Evolutionary conservation across 2,113 vertebrate species (phyloP).

Genomic region (Osmerus eperlanus): DNA sequence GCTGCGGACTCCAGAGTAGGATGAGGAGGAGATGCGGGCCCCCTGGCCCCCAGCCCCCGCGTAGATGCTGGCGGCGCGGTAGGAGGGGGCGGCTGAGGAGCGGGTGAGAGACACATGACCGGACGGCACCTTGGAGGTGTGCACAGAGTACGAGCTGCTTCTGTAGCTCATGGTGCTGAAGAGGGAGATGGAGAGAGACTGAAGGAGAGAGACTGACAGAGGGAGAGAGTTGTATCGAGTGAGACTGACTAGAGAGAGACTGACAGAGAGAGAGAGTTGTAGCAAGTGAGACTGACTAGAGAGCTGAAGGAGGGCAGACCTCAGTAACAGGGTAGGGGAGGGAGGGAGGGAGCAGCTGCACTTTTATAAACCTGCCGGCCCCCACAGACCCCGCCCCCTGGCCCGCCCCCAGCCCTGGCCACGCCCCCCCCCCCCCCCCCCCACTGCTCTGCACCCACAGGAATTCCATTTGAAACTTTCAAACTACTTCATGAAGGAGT

Average conservation of each 20-base stretch:
- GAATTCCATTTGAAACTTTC: slow-evolving; percentile 34
- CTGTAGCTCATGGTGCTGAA: too few relatives aligned
- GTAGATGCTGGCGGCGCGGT: slow-evolving; percentile 58
- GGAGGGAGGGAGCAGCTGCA: slow-evolving; percentile 48
- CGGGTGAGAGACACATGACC: slow-evolving; percentile 49
- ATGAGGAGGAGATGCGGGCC: slow-evolving; percentile 61
- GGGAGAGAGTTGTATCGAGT: too few relatives aligned
- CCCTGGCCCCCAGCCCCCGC: slow-evolving; percentile 62
- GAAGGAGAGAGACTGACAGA: too few relatives aligned
- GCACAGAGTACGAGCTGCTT: slow-evolving; percentile 27
- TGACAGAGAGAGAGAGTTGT: too few relatives aligned
- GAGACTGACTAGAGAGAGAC: too few relatives aligned
- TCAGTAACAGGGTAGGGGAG: slow-evolving; percentile 66
- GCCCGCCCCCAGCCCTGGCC: slow-evolving; percentile 33
- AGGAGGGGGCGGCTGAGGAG: slow-evolving; percentile 43
- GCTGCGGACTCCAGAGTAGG: slow-evolving; percentile 44
- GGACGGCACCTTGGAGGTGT: slow-evolving; percentile 49
- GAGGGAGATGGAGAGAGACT: too few relatives aligned
- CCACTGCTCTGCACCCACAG: slow-evolving; percentile 37
- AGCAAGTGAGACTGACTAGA: slow-evolving; percentile 8
- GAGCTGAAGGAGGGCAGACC: slow-evolving; percentile 51
- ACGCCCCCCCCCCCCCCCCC: too few relatives aligned
- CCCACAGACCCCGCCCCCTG: slow-evolving; percentile 45
- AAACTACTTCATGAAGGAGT: too few relatives aligned
- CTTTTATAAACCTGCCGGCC: slow-evolving; percentile 68